Base-by-base conservation (phyloP, 2,113 vertebrate genomes). In the Malurus alboscapulatus region DNA sequence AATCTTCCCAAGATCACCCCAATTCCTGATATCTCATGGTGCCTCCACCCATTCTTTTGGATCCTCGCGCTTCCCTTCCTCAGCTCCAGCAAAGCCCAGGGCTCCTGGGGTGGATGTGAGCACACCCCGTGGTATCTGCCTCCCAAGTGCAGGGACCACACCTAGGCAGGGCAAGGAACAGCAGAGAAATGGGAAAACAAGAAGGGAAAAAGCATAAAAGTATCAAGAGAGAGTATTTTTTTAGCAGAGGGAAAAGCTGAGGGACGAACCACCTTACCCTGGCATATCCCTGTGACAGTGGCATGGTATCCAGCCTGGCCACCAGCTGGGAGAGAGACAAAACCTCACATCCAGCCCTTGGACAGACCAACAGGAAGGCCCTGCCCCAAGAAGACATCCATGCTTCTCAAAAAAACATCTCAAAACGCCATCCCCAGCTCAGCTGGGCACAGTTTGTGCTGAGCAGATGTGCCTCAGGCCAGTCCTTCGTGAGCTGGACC, bases 1-100 rank as follows among this genome's bases (percentile, higher is more conserved):
- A 91, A 90, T 95, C 91, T 91, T 92, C 87, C 66, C 7, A 10
- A 83, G 75, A 54, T 68, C 72, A 77, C 92, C 77, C 72, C 75
- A 51, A 73, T 38, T 44, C 26, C 32, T 54, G 53, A 6, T 14
- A 50, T 65, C 65, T 85, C 75, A 76, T 17, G 6, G 26, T 58
- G 75, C 84, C 69, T 93, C 92, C 94, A 40, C 77, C 94, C 90
- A 74, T n/a, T 27, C 61, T 50, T 26, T 71, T 71, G 65, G 34
- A 36, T 83, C 34, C 66, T 88, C 71, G 62, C 50, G 21, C 45
- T 85, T 87, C 45, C 13, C 19, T 22, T 83, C 62, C 81, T 72
- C 77, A 88, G 73, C n/a, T 80, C 81, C 2, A 16, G 13, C 10
- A 14, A 44, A 95, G 71, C 24, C 72, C 51, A 30, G 67, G 80